Evolutionary conservation across 2,888 invertebrate genomes (phyloP).

Genomic region (Tetranychus truncatus): DNA sequence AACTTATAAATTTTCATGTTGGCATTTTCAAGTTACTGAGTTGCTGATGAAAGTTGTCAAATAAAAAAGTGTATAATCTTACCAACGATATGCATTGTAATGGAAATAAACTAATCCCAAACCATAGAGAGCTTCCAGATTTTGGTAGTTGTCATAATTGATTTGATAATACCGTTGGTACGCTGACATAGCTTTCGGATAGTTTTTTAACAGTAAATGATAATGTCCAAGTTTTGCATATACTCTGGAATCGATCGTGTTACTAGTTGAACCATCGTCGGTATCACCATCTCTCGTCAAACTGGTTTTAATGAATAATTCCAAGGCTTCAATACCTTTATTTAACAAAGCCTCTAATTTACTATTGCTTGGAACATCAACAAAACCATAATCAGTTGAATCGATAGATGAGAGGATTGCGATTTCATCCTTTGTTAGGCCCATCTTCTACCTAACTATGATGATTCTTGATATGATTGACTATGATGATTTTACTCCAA

Average conservation of each 20-base stretch:
- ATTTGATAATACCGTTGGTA: conserved; percentile 70
- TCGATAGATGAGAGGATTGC: background rate
- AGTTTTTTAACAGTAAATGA: conserved; percentile 76
- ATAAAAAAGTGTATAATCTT: conserved; percentile 35
- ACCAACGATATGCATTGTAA: conserved; percentile 88
- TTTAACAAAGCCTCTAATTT: background rate
- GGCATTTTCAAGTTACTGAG: no score
- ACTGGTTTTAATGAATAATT: background rate
- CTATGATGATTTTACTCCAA: no score
- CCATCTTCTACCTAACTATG: background rate
- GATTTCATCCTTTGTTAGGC: background rate
- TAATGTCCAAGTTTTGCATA: conserved; percentile 90
- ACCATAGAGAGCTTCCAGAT: conserved; percentile 78
- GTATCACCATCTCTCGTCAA: background rate
- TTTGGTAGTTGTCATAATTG: conserved; percentile 52
- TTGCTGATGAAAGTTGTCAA: background rate
- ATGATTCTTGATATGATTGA: no score
- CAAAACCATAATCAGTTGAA: conserved; percentile 7
- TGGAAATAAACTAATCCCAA: conserved; percentile 89
- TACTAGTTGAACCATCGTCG: background rate
- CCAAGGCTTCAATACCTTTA: background rate
- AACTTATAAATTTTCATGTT: no score
- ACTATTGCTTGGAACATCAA: background rate
- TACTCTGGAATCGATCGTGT: conserved; percentile 58
- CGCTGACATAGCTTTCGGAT: conserved; percentile 76